These are phyloP conservation scores for Sminthurides bifidus DNA, from an alignment of 1,140 invertebrate species.

Conservation along the genomic window DNA sequence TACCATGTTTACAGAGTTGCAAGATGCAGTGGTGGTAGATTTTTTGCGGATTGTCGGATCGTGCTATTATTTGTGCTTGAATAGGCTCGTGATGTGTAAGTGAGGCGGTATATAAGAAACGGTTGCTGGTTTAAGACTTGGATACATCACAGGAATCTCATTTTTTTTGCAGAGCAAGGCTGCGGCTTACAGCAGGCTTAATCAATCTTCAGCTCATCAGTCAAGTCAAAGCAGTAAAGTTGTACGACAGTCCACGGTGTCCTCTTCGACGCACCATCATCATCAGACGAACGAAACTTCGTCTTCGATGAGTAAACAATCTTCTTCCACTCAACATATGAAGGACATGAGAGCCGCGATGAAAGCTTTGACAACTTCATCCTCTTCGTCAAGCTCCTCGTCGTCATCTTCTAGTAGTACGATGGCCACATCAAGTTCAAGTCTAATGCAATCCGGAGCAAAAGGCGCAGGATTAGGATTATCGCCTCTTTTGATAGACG, in stretches of 20 bases:
- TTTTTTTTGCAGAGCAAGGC: slow-evolving; percentile 26
- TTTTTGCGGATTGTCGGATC: too few relatives aligned
- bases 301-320: slow-evolving; percentile 21
- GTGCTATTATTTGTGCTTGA: too few relatives aligned
- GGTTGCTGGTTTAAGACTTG: too few relatives aligned
- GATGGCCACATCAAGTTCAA: slow-evolving; percentile 29
- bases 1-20: too few relatives aligned
- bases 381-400: slow-evolving; percentile 35
- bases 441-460: slow-evolving; percentile 6
- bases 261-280: slow-evolving; percentile 25
- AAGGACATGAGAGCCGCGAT: too few relatives aligned
- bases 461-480: slow-evolving; percentile 7
- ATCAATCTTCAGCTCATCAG: slow-evolving; percentile 23
- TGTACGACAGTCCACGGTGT: slow-evolving; percentile 10
- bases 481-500: slow-evolving; percentile 24
- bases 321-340: slow-evolving; percentile 36
- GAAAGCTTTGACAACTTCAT: slow-evolving; percentile 45
- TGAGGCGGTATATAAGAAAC: too few relatives aligned
- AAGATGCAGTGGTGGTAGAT: too few relatives aligned
- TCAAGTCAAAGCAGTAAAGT: slow-evolving; percentile 24
- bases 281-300: slow-evolving; percentile 24
- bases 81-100: too few relatives aligned
- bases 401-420: slow-evolving; percentile 38
- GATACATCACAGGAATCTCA: not conserved
- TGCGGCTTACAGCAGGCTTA: slow-evolving; percentile 25